A percentile compares a stretch with the other conserved stretches of the same genome.
Evolutionary conservation across 2,113 vertebrate genomes (phyloP).

Genomic region (Chiloscyllium plagiosum): DNA sequence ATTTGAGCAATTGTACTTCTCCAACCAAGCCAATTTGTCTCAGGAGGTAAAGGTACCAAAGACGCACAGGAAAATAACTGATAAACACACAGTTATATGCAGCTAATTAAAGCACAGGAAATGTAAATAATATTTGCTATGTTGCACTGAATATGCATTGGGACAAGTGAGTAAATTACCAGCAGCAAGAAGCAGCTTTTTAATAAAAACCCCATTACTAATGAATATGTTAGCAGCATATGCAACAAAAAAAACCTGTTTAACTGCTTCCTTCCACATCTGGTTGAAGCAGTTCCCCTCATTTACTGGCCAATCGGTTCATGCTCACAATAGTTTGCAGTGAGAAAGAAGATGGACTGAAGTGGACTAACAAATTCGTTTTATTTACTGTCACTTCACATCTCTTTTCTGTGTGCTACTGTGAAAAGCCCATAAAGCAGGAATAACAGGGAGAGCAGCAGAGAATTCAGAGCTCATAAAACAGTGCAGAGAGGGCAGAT

Average conservation of each 20-base stretch:
- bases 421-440: neutral
- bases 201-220: neutral
- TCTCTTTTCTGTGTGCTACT: neutral
- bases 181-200: conserved; percentile 27
- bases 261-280: conserved; percentile 29
- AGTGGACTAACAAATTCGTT: neutral
- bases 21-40: conserved; percentile 16
- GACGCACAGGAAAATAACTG: conserved; percentile 31
- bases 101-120: conserved; percentile 36
- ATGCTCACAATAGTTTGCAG: neutral
- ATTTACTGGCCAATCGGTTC: neutral
- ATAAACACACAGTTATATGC: conserved; percentile 17
- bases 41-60: neutral
- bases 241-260: neutral
- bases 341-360: neutral
- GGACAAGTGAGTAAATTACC: conserved; percentile 33
- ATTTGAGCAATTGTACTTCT: neutral
- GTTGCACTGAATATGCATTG: conserved; percentile 20
- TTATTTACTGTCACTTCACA: neutral
- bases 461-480: no score
- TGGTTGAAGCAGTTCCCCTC: neutral
- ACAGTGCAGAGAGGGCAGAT: no score
- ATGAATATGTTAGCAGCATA: conserved; percentile 1
- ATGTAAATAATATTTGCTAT: conserved; percentile 36
- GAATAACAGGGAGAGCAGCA: no score